Evolutionary conservation across 2,113 vertebrate genomes (phyloP).

Genomic region (Diphyllodes magnificus): DNA sequence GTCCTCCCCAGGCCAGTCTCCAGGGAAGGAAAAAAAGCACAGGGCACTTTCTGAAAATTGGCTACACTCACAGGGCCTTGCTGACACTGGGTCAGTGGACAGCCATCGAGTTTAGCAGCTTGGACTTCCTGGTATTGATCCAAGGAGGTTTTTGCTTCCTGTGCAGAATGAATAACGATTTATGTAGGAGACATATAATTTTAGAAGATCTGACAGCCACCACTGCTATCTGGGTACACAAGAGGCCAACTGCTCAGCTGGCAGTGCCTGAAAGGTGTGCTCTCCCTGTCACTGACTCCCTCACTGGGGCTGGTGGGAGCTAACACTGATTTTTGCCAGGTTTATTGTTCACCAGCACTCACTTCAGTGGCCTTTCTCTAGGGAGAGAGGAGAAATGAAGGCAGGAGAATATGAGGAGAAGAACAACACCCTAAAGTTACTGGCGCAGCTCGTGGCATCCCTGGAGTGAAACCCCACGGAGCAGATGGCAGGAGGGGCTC

Average conservation of each 20-base stretch:
- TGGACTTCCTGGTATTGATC: neutral
- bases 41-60: neutral
- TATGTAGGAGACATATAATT: neutral
- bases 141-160: neutral
- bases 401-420: neutral
- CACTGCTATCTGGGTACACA: neutral
- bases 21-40: neutral
- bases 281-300: neutral
- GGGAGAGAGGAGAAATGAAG: neutral
- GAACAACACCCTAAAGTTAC: accelerated
- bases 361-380: neutral
- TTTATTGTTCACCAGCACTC: neutral
- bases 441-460: neutral
- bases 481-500: neutral
- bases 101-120: neutral
- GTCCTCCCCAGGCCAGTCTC: neutral
- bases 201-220: neutral
- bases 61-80: neutral
- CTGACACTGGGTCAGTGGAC: neutral
- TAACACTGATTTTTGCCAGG: neutral
- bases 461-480: accelerated
- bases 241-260: neutral
- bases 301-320: neutral
- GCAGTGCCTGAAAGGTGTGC: neutral
- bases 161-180: neutral